A percentile compares a stretch with the other conserved stretches of the same genome.
Evolutionary conservation across 2,113 vertebrate species (phyloP).

Genomic region (Tachuris rubrigastra): DNA sequence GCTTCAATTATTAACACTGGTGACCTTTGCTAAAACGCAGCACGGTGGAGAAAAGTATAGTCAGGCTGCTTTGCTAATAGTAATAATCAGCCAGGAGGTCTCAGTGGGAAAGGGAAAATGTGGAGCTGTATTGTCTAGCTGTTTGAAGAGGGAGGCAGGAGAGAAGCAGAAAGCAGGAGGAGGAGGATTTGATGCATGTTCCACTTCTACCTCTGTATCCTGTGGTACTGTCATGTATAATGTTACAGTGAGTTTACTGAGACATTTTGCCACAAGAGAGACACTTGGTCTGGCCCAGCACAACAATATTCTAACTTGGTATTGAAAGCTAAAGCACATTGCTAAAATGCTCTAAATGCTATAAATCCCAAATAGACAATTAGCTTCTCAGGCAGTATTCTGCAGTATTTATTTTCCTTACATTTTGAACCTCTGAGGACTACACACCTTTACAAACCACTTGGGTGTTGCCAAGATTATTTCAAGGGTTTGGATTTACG

Average conservation of each 20-base stretch:
- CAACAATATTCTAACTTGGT: neutral
- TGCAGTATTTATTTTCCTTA: neutral
- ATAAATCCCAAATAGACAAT: neutral
- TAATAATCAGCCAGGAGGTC: neutral
- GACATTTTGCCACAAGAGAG: neutral
- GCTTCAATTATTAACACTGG: neutral
- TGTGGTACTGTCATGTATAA: neutral
- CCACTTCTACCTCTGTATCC: neutral
- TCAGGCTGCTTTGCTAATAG: neutral
- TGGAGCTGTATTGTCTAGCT: neutral
- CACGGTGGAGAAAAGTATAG: neutral
- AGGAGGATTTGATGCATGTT: neutral
- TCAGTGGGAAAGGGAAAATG: neutral
- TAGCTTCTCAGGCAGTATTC: neutral
- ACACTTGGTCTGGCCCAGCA: neutral
- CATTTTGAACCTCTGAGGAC: neutral
- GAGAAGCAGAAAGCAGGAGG: neutral
- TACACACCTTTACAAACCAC: fast-evolving
- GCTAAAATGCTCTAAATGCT: neutral
- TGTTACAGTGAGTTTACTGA: neutral
- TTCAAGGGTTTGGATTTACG: neutral
- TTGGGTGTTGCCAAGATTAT: neutral
- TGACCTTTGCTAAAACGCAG: neutral
- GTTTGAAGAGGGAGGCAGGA: neutral
- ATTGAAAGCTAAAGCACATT: neutral